Evolutionary conservation across 2,888 invertebrate genomes (phyloP).

Genomic region (Petrophora chlorosata): DNA sequence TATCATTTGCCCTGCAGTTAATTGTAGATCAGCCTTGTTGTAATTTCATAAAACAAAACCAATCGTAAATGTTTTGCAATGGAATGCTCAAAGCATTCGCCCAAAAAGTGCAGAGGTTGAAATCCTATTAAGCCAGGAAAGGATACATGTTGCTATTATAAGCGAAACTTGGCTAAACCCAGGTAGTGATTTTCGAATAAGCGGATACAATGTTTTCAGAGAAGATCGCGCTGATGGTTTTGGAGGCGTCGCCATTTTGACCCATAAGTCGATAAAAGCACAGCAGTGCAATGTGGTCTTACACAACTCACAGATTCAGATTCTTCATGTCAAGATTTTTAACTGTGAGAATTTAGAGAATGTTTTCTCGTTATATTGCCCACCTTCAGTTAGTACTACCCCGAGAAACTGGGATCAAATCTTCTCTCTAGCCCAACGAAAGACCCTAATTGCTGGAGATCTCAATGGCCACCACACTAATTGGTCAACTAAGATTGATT

Average conservation of each 20-base stretch:
- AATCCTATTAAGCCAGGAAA: conserved; percentile 29
- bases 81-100: conserved; percentile 39
- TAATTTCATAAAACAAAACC: background rate
- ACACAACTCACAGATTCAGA: background rate
- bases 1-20: no score
- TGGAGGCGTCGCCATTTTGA: conserved; percentile 39
- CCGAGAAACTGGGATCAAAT: conserved; percentile 2
- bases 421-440: background rate
- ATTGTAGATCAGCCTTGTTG: no score
- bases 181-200: background rate
- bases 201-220: conserved; percentile 33
- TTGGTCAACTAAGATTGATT: background rate
- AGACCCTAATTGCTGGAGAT: background rate
- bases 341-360: background rate
- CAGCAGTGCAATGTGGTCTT: background rate
- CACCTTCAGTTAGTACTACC: background rate
- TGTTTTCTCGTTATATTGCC: background rate
- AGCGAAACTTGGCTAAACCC: conserved; percentile 10
- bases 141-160: conserved; percentile 24
- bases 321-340: background rate
- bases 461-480: background rate
- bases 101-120: conserved; percentile 33
- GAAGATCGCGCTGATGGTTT: conserved; percentile 33
- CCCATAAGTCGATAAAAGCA: conserved; percentile 33
- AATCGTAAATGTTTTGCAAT: conserved; percentile 26